phyloP scores from a whole-genome alignment of 37 sponge, comb jelly and placozoan genomes.

The Agelas oroides region DNA sequence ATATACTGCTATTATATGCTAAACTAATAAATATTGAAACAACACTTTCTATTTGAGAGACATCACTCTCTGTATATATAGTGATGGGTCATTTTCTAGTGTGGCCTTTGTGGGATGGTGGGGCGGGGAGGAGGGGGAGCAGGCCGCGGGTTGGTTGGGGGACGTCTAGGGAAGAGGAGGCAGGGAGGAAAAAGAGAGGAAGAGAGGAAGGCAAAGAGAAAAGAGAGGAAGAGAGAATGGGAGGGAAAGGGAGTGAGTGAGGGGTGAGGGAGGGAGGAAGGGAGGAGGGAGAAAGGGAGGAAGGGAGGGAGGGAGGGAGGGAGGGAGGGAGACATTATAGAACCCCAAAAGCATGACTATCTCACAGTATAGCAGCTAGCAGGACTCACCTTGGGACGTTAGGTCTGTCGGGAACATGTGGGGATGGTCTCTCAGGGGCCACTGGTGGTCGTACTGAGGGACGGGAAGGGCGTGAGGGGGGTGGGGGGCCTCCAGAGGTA shows the following conservation, averaged over 20 bases:
- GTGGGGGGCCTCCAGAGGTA: slow-evolving; percentile 8
- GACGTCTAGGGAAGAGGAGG: slow-evolving; percentile 20
- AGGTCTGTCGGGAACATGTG: slow-evolving; percentile 28
- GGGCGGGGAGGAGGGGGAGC: slow-evolving; percentile 38
- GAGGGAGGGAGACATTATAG: too few species aligned
- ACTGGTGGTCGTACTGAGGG: slow-evolving; percentile 32
- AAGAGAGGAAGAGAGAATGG: too few species aligned
- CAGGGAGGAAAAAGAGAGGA: too few species aligned
- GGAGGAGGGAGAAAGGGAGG: background rate
- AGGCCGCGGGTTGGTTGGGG: slow-evolving; percentile 2
- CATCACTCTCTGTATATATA: too few species aligned
- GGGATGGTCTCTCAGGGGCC: background rate
- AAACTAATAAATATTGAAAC: too few species aligned
- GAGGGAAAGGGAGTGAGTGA: too few species aligned
- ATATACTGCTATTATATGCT: too few species aligned
- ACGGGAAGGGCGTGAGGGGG: slow-evolving; percentile 23
- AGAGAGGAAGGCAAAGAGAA: too few species aligned
- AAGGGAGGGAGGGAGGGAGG: background rate
- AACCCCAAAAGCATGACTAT: too few species aligned
- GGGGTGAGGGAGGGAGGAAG: background rate
- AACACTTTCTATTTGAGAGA: too few species aligned
- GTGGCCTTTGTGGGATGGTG: slow-evolving; percentile 45
- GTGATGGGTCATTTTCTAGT: too few species aligned
- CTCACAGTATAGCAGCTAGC: too few species aligned
- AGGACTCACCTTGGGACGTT: background rate